phyloP scores from a whole-genome alignment of 2,797 vertebrate genomes.

The Columba guinea region DNA sequence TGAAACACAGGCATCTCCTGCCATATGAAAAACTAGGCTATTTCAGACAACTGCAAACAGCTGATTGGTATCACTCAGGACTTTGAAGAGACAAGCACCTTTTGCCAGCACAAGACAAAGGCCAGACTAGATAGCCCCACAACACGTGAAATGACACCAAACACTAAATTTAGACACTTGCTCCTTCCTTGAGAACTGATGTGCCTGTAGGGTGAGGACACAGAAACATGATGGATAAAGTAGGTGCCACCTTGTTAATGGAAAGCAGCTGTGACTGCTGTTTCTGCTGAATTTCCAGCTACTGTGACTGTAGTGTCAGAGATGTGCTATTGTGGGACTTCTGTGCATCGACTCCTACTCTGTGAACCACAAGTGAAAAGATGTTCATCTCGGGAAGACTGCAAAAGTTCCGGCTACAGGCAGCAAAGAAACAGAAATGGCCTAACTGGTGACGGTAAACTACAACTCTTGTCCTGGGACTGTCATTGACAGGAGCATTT shows the following conservation, averaged over 20 bases:
- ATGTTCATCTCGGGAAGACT: background rate
- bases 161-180: background rate
- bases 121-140: background rate
- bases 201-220: background rate
- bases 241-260: background rate
- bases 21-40: background rate
- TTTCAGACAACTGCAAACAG: background rate
- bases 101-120: background rate
- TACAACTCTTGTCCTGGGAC: background rate
- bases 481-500: background rate
- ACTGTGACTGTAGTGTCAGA: background rate
- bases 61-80: fast-evolving
- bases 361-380: background rate
- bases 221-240: background rate
- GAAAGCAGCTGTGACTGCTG: background rate
- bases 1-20: background rate
- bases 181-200: background rate
- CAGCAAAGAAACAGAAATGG: background rate
- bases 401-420: background rate
- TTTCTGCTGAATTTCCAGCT: background rate
- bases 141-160: background rate
- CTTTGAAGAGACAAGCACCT: background rate
- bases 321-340: fast-evolving
- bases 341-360: fast-evolving
- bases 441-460: background rate